A percentile compares a stretch with the other conserved stretches of the same genome.
These are phyloP conservation scores for Galendromus occidentalis DNA, from an alignment of 1,140 invertebrate species.

Conservation along the genomic window DNA sequence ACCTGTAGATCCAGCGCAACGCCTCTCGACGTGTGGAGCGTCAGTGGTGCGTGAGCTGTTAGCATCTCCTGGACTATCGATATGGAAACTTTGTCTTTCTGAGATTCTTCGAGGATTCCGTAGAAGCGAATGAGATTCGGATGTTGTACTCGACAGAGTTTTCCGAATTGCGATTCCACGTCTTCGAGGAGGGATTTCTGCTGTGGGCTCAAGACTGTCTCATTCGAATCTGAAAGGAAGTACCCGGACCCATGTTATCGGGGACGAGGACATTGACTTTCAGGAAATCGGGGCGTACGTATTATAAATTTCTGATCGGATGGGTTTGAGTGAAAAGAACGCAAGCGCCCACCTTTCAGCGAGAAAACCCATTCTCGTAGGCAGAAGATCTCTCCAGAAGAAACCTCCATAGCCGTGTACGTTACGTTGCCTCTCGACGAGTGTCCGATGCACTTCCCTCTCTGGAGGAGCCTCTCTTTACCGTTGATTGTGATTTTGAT, in stretches of 20 bases:
- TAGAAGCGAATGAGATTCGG: constrained; percentile 48
- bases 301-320: constrained; percentile 11
- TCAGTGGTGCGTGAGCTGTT: constrained; percentile 32
- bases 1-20: constrained; percentile 37
- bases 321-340: constrained; percentile 10
- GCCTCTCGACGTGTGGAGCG: constrained; percentile 33
- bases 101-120: constrained; percentile 40
- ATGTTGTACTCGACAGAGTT: constrained; percentile 44
- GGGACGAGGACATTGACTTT: constrained; percentile 9
- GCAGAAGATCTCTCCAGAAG: constrained; percentile 42
- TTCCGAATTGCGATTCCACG: constrained; percentile 24
- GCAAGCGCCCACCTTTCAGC: constrained; percentile 24
- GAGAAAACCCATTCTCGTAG: constrained; percentile 47
- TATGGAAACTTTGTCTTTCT: constrained; percentile 31
- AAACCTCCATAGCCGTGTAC: constrained; percentile 43
- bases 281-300: background rate
- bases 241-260: too few species aligned
- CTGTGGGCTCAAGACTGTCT: background rate
- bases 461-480: constrained; percentile 12
- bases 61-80: constrained; percentile 38
- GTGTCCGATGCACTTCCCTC: constrained; percentile 32
- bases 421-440: constrained; percentile 42
- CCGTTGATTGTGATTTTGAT: constrained; percentile 12
- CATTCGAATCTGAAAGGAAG: background rate
- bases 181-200: constrained; percentile 12